A percentile compares a stretch with the other conserved stretches of the same genome.
Conservation (phyloP, 2,888 invertebrate genomes). For the Napeogenes inachia region DNA sequence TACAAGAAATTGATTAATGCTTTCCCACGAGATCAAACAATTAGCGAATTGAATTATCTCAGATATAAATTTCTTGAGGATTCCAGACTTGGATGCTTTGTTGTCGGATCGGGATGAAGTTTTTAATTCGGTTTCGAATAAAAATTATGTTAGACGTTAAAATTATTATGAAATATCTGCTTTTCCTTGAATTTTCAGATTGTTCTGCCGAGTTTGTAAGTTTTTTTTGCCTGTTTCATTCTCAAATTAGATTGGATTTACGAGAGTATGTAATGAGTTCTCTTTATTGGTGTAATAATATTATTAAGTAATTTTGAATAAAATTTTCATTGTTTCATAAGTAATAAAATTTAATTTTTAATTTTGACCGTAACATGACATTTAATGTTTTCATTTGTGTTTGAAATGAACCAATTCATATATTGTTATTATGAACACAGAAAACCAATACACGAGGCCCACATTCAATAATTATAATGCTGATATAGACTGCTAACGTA, state of each 20-base stretch:
- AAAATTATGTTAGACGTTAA: slow-evolving; percentile 22
- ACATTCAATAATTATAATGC: too few species aligned
- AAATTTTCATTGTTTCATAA: too few species aligned
- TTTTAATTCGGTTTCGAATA: slow-evolving; percentile 25
- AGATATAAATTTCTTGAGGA: slow-evolving; percentile 37
- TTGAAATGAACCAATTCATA: too few species aligned
- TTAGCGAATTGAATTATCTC: slow-evolving; percentile 63
- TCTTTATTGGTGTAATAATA: too few species aligned
- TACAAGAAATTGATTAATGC: slow-evolving; percentile 70
- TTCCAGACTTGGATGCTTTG: slow-evolving; percentile 27
- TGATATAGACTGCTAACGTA: neutral
- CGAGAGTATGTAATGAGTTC: too few species aligned
- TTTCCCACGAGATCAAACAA: slow-evolving; percentile 57
- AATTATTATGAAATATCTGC: slow-evolving; percentile 24
- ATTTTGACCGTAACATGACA: too few species aligned
- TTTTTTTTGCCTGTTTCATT: neutral
- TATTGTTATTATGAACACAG: too few species aligned
- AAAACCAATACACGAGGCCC: too few species aligned
- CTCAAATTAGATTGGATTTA: neutral
- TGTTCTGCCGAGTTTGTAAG: slow-evolving; percentile 1
- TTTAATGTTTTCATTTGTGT: too few species aligned
- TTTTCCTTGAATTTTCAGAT: slow-evolving; percentile 8
- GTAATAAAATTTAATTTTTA: too few species aligned
- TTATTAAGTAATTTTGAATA: too few species aligned
- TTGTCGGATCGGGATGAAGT: slow-evolving; percentile 31